Conservation (phyloP, 2,888 invertebrate species). For the Polyommatus icarus region DNA sequence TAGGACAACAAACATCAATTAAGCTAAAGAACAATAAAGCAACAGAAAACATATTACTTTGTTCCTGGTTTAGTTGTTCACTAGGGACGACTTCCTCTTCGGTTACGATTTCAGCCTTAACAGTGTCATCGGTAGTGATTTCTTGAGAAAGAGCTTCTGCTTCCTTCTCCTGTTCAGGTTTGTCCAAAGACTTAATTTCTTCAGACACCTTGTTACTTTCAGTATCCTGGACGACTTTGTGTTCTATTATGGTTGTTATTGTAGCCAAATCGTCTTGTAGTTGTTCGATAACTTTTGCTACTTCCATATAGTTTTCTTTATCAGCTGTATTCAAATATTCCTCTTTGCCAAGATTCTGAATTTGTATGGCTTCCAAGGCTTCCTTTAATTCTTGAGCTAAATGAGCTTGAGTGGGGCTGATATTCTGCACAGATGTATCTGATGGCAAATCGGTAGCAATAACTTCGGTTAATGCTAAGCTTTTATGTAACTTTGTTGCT, state of each 20-base stretch:
- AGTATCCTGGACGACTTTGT: not conserved
- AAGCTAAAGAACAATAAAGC: too few relatives aligned
- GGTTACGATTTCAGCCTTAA: not conserved
- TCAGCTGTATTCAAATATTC: conserved; percentile 49
- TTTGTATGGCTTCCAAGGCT: conserved; percentile 53
- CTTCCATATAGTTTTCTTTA: conserved; percentile 4
- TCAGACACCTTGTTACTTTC: not conserved
- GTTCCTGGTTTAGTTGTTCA: not conserved
- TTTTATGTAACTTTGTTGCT: conserved; percentile 57
- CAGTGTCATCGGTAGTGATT: too few relatives aligned
- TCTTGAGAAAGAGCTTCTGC: not conserved
- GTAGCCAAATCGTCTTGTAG: not conserved
- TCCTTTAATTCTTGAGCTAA: conserved; percentile 56
- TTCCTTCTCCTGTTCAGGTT: not conserved
- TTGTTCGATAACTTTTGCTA: not conserved
- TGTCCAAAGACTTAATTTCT: not conserved
- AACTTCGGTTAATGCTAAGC: conserved; percentile 45
- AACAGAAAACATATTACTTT: too few relatives aligned
- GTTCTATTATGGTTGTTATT: conserved; percentile 41
- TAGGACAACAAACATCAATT: too few relatives aligned
- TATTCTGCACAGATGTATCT: conserved; percentile 36
- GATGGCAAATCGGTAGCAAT: conserved; percentile 37
- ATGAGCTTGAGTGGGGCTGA: conserved; percentile 45
- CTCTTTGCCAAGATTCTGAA: conserved; percentile 52
- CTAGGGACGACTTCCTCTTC: not conserved